Base-by-base conservation (phyloP, 2,797 vertebrate genomes). In the Lagodon rhomboides region DNA sequence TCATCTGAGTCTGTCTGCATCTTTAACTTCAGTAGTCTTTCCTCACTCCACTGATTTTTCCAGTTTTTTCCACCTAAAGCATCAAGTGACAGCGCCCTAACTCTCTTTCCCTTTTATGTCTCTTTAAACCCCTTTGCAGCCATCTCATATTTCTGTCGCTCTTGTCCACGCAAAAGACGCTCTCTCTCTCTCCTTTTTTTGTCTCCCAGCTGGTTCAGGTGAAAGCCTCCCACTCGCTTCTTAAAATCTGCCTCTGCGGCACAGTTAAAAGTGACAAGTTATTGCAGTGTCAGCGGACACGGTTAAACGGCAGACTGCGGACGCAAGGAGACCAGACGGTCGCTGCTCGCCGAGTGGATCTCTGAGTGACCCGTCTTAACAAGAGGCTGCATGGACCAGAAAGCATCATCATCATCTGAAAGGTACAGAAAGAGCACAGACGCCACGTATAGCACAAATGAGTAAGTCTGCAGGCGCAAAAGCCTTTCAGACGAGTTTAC, bases 191-290 rank as follows among this genome's bases (percentile, higher is more conserved):
- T 38, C 34, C 6, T 9, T 27, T 46, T 56, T 85, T 61, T 71
- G 58, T 68, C 38, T 83, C 75, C 74, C 51, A 22, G 67, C 70
- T 68, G 60, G 58, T 79, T 49, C 53, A 59, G 80, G 82, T 88
- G 75, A 76, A 84, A 85, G 63, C 79, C 77, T 82, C 80, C 84
- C 84, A 83, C 84, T 75, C 70, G 43, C 79, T n/a, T 79, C 87
- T 83, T 81, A 46, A 77, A 87, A 75, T 59, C 56, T 71, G 66
- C 68, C 69, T 80, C 79, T 10, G 27, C 18, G 62, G 80, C 64
- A 47, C 50, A 66, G 67, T 82, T 80, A 71, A 82, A 89, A 69
- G 85, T 70, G 77, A 85, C 43, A 51, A 85, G 77, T 79, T 80
- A 75, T 44, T 80, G 71, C 70, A 23, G 50, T 59, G 81, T 83